phyloP scores from a whole-genome alignment of 2,797 vertebrate species.

The Neoniphon sammara region DNA sequence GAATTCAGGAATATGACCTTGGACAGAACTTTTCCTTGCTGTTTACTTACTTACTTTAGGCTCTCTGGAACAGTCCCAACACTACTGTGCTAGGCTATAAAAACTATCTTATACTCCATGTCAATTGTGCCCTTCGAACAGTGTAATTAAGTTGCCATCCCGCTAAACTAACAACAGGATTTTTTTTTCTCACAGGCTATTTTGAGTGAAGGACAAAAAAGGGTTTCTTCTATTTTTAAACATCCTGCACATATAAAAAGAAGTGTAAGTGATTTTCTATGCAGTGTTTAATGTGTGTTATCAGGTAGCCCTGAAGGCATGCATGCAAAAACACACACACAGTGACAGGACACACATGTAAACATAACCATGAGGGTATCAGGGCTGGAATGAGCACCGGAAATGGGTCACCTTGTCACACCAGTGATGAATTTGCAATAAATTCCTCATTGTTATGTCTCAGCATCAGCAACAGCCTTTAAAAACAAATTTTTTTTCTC shows the following conservation, averaged over 20 bases:
- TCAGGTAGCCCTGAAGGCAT: neutral
- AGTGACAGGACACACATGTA: neutral
- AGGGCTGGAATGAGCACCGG: neutral
- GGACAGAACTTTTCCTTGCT: slow-evolving; percentile 20
- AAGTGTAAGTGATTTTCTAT: neutral
- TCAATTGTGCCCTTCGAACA: slow-evolving; percentile 2
- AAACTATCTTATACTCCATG: too few species aligned
- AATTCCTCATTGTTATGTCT: slow-evolving; percentile 1
- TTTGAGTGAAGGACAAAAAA: slow-evolving; percentile 12
- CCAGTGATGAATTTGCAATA: slow-evolving; percentile 5
- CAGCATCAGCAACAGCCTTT: neutral
- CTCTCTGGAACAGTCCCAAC: too few species aligned
- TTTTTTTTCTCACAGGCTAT: slow-evolving; percentile 7
- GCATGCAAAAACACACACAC: neutral
- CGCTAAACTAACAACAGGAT: neutral
- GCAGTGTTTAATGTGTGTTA: neutral
- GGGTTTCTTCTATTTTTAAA: neutral
- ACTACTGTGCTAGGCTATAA: too few species aligned
- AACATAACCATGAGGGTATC: too few species aligned
- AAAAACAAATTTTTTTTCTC: slow-evolving; percentile 13
- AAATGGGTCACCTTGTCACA: slow-evolving; percentile 13
- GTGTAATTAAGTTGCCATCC: slow-evolving; percentile 1
- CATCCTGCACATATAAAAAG: neutral
- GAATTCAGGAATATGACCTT: slow-evolving; percentile 23
- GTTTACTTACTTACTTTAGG: slow-evolving; percentile 18